Evolutionary conservation across 2,888 invertebrate species (phyloP).

Genomic region (Pelosia muscerda): DNA sequence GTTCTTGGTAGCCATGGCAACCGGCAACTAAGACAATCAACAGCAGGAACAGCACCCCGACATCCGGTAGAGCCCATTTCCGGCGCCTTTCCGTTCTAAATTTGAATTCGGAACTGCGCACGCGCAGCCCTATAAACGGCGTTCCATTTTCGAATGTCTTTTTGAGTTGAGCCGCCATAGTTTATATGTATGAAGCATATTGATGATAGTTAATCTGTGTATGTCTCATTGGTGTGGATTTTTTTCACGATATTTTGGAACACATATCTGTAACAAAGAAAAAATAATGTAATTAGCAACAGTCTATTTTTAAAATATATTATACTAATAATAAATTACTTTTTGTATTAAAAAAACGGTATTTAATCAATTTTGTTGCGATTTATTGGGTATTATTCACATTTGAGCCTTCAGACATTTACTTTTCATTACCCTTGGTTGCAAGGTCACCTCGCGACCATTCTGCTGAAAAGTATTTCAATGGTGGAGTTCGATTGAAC

Average conservation of each 20-base stretch:
- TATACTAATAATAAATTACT: background rate
- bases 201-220: slow-evolving; percentile 58
- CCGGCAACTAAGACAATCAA: slow-evolving; percentile 65
- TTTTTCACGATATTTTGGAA: slow-evolving; percentile 47
- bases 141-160: slow-evolving; percentile 65
- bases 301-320: background rate
- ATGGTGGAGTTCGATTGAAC: too few relatives aligned
- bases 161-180: slow-evolving; percentile 74
- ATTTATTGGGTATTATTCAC: too few relatives aligned
- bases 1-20: slow-evolving; percentile 86
- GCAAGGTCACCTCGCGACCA: too few relatives aligned
- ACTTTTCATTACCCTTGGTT: too few relatives aligned
- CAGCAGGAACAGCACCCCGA: slow-evolving; percentile 68
- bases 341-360: too few relatives aligned
- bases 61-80: slow-evolving; percentile 71
- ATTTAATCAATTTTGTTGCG: too few relatives aligned
- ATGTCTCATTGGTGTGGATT: slow-evolving; percentile 62
- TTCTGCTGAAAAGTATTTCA: too few relatives aligned
- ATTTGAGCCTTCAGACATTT: too few relatives aligned
- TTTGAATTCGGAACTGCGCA: slow-evolving; percentile 69
- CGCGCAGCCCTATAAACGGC: slow-evolving; percentile 66
- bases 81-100: slow-evolving; percentile 71
- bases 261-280: slow-evolving; percentile 67
- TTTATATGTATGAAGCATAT: slow-evolving; percentile 74
- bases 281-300: slow-evolving; percentile 16